Percentiles rank a stretch among this genome's conserved stretches.
Conservation (phyloP, 2,113 vertebrate species). For the Semnopithecus entellus region DNA sequence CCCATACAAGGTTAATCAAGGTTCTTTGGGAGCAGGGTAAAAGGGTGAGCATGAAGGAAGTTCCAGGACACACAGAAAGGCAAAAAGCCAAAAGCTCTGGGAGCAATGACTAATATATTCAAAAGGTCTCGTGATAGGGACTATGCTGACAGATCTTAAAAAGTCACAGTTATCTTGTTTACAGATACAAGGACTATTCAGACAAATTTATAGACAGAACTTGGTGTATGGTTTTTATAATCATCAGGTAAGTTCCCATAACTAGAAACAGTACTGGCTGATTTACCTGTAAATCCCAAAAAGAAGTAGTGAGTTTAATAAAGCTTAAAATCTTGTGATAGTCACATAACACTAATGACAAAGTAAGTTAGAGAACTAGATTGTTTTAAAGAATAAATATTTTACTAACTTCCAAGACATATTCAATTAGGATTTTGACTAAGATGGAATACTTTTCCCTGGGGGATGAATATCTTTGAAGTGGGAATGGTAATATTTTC, state of each 20-base stretch:
- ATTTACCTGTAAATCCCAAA: background rate
- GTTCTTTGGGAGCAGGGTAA: background rate
- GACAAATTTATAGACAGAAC: background rate
- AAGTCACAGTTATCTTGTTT: slow-evolving; percentile 8
- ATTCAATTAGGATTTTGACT: slow-evolving; percentile 35
- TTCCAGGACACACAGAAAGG: background rate
- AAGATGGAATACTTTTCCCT: background rate
- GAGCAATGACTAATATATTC: slow-evolving; percentile 13
- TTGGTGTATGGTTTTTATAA: background rate
- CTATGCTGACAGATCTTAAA: background rate
- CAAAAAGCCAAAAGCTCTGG: background rate
- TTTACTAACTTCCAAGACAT: background rate
- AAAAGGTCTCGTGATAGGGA: background rate
- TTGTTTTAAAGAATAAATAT: background rate
- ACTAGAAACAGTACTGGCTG: background rate
- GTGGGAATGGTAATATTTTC: background rate
- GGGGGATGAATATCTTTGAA: background rate
- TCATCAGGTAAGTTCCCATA: background rate
- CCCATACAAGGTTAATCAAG: background rate
- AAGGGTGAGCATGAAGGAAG: background rate
- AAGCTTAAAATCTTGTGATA: background rate
- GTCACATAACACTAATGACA: background rate
- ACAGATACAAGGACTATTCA: background rate
- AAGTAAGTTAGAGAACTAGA: background rate
- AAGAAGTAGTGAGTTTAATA: background rate